A percentile compares a stretch with the other conserved stretches of the same genome.
Evolutionary conservation across 2,888 invertebrate genomes (phyloP).

Genomic region (Therioaphis trifolii): DNA sequence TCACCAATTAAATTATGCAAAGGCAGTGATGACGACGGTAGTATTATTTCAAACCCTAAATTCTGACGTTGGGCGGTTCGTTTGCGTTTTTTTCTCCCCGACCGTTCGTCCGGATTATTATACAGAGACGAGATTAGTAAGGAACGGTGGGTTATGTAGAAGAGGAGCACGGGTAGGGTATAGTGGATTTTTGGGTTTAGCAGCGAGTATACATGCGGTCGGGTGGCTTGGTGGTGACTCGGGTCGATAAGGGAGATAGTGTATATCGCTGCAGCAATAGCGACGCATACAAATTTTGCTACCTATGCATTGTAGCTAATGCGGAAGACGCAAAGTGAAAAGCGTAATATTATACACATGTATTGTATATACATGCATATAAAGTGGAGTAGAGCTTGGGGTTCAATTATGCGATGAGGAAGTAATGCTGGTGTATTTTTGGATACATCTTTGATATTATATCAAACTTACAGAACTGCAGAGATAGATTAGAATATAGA

Average conservation of each 20-base stretch:
- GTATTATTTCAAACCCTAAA: not conserved
- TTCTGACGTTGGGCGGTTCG: not conserved
- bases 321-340: too few relatives aligned
- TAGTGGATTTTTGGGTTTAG: not conserved
- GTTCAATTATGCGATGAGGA: conserved; percentile 18
- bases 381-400: not conserved
- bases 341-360: too few relatives aligned
- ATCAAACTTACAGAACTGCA: too few relatives aligned
- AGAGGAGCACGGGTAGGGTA: too few relatives aligned
- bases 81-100: not conserved
- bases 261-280: too few relatives aligned
- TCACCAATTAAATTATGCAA: too few relatives aligned
- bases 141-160: not conserved
- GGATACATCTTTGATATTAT: too few relatives aligned
- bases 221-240: not conserved
- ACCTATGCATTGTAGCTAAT: too few relatives aligned
- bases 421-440: too few relatives aligned
- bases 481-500: too few relatives aligned
- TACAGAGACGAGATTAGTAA: not conserved
- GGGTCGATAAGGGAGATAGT: conserved; percentile 27
- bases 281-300: too few relatives aligned
- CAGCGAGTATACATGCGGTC: not conserved
- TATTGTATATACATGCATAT: too few relatives aligned
- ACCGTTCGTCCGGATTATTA: not conserved
- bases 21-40: not conserved